A percentile compares a stretch with the other conserved stretches of the same genome.
phyloP scores from a whole-genome alignment of 2,113 vertebrate species.

The Saguinus imperator region DNA sequence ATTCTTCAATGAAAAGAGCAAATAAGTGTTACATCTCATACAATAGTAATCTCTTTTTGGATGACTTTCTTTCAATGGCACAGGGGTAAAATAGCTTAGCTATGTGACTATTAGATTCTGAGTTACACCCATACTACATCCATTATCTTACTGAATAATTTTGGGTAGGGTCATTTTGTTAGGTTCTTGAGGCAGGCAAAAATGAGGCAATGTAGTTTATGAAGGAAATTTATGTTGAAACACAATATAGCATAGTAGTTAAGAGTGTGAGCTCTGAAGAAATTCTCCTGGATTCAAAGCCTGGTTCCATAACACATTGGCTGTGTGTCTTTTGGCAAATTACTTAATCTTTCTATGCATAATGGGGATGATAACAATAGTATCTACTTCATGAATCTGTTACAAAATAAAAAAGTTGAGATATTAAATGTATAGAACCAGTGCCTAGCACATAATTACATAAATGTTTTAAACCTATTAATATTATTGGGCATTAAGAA shows the following conservation, averaged over 20 bases:
- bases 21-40: neutral
- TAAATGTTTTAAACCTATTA: neutral
- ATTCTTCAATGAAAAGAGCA: neutral
- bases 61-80: neutral
- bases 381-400: neutral
- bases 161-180: neutral
- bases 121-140: neutral
- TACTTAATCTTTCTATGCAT: neutral
- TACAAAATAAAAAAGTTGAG: constrained; percentile 34
- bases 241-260: neutral
- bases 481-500: neutral
- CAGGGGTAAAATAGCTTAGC: neutral
- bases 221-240: neutral
- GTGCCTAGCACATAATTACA: neutral
- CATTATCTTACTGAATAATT: neutral
- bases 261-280: neutral
- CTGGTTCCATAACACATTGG: neutral
- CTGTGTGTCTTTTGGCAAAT: constrained; percentile 11
- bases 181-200: neutral
- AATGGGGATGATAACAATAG: neutral
- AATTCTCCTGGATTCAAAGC: neutral
- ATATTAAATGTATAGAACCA: constrained; percentile 19
- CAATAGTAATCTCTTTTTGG: neutral
- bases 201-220: neutral
- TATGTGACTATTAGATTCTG: constrained; percentile 26